These are phyloP conservation scores for Standfussiana lucernea DNA, from an alignment of 2,888 invertebrate species.

Conservation along the genomic window DNA sequence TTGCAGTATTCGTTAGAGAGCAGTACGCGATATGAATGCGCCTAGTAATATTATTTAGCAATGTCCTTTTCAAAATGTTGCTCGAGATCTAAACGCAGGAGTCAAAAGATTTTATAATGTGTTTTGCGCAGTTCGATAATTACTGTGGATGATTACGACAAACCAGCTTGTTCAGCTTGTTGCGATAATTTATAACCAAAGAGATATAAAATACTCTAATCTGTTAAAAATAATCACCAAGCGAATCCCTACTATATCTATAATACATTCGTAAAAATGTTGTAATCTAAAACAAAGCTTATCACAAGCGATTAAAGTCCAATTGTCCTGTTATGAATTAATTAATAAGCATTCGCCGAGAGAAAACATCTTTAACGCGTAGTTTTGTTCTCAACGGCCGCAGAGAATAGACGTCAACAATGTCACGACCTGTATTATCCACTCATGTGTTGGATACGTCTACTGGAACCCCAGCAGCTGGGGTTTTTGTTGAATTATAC, in stretches of 20 bases:
- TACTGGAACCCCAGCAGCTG: constrained; percentile 92
- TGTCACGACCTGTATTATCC: constrained; percentile 92
- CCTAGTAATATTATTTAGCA: constrained; percentile 5
- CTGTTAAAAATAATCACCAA: constrained; percentile 30
- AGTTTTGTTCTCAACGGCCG: constrained; percentile 23
- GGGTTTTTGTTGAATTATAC: constrained; percentile 92
- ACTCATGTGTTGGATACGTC: constrained; percentile 94
- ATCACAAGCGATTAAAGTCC: constrained; percentile 53
- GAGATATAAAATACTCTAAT: constrained; percentile 14
- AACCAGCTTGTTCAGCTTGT: neutral
- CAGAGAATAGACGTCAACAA: constrained; percentile 63
- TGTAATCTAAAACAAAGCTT: constrained; percentile 53
- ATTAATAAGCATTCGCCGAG: constrained; percentile 26
- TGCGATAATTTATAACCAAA: neutral
- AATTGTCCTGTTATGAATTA: constrained; percentile 26
- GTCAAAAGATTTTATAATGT: neutral
- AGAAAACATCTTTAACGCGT: constrained; percentile 47
- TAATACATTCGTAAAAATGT: neutral
- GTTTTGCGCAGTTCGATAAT: neutral
- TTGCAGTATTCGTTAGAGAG: neutral
- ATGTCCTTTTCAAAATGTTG: neutral
- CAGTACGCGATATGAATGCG: neutral
- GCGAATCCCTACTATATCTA: constrained; percentile 16
- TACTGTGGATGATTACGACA: neutral
- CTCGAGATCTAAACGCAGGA: neutral